phyloP scores from a whole-genome alignment of 2,797 vertebrate genomes.

The Fundulus diaphanus region DNA sequence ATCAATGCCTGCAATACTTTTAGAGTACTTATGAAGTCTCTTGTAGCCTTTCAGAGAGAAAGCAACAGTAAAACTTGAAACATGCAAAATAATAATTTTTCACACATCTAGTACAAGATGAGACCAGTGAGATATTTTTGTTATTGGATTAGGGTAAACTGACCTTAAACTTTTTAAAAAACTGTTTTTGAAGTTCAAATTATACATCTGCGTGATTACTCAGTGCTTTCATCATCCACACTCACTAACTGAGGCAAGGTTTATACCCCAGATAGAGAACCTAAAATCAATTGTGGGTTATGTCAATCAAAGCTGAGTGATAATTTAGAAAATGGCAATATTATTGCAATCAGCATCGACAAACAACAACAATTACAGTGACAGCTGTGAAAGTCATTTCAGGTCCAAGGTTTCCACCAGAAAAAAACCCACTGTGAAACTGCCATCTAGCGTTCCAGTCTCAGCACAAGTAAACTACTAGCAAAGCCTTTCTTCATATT shows the following conservation, averaged over 20 bases:
- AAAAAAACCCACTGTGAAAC: slow-evolving; percentile 50
- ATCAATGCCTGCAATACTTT: not conserved
- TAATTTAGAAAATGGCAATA: slow-evolving; percentile 32
- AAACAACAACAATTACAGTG: slow-evolving; percentile 47
- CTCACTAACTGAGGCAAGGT: slow-evolving; percentile 5
- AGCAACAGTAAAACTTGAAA: not conserved
- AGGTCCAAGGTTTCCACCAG: not conserved
- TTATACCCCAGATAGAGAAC: slow-evolving; percentile 26
- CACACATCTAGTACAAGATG: not conserved
- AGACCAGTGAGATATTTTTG: not conserved
- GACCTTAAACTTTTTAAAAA: not conserved
- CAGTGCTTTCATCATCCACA: slow-evolving; percentile 6
- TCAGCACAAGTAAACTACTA: not conserved
- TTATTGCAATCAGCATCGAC: slow-evolving; percentile 32
- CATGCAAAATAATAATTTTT: not conserved
- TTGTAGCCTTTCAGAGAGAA: not conserved
- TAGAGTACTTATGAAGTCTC: no score
- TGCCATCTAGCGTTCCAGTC: slow-evolving; percentile 65
- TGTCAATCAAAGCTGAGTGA: slow-evolving; percentile 40
- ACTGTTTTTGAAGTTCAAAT: slow-evolving; percentile 6
- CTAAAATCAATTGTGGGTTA: slow-evolving; percentile 33
- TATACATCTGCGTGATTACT: slow-evolving; percentile 1
- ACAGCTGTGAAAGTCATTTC: slow-evolving; percentile 17
- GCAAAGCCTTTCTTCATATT: not conserved
- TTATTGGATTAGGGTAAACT: not conserved